Conservation (phyloP, 1,140 invertebrate species). For the Drosophila insularis region DNA sequence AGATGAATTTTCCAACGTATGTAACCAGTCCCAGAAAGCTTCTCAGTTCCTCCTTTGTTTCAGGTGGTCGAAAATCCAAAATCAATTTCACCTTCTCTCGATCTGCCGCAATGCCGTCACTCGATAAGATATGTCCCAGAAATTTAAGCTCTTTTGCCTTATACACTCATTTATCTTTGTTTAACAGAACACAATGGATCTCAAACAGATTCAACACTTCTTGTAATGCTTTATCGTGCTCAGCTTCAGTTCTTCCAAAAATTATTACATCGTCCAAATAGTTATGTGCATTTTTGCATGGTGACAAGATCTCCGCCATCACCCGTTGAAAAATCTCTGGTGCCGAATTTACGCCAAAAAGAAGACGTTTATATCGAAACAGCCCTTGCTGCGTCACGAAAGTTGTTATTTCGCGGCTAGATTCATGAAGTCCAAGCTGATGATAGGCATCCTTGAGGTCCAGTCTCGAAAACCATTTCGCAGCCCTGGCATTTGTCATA, state of each 20-base stretch:
- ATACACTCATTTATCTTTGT: not conserved
- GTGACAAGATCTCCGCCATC: slow-evolving; percentile 20
- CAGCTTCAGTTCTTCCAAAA: slow-evolving; percentile 21
- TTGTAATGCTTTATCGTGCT: slow-evolving; percentile 37
- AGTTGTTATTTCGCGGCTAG: slow-evolving; percentile 5
- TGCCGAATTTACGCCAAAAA: slow-evolving; percentile 11
- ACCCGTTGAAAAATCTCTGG: slow-evolving; percentile 20
- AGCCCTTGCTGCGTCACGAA: not conserved
- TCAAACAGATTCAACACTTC: not conserved
- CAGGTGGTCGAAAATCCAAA: too few species aligned
- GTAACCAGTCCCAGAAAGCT: too few species aligned
- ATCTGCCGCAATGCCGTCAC: not conserved
- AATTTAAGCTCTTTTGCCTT: slow-evolving; percentile 34
- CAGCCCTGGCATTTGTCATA: too few species aligned
- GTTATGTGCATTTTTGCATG: not conserved
- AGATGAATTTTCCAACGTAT: slow-evolving; percentile 54
- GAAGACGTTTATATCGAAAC: not conserved
- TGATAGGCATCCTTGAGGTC: too few species aligned
- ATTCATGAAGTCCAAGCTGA: too few species aligned
- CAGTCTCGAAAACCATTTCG: too few species aligned
- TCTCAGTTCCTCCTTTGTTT: too few species aligned
- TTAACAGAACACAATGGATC: not conserved
- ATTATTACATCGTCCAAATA: slow-evolving; percentile 3
- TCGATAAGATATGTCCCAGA: slow-evolving; percentile 66
- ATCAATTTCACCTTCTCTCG: too few species aligned